Evolutionary conservation across 2,797 vertebrate genomes (phyloP), one percentile per base, ranked within the genome.

Genomic region (Carcharodon carcharias): DNA sequence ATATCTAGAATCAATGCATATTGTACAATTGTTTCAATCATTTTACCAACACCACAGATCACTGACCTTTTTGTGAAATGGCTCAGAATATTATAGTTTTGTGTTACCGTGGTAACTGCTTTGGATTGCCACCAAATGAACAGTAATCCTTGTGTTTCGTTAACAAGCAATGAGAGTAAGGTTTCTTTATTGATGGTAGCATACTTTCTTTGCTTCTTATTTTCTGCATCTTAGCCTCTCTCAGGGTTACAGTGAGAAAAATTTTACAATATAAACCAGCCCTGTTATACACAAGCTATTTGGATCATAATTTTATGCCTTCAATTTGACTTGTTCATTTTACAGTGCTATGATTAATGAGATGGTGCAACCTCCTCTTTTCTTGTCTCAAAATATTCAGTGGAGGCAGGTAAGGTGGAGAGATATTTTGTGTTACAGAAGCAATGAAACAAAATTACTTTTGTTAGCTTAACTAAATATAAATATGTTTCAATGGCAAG

Each of bases 51-150:
- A 6, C 40, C 9, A 54, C 40, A 95, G 58, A 45, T 67, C 93
- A 71, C 40, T 69, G 67, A 50, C 93, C 45, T 95, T 95, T 94
- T 50, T 69, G 71, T 50, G 11, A 95, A 95, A 40, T 94, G 65
- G 40, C 45, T 71, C 67, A 69, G 4, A 71, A 71, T 95, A 54
- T n/a, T 95, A 67, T 50, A 71, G 11, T 54, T 69, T 95, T 95
- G 7, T 31, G 93, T 95, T 95, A 5, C 61, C 65, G 26, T 71
- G 93, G 93, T n/a, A 95, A 95, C 89, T 71, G 8, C 65, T 45
- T 50, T 69, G 40, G 93, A 45, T 16, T 50, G 40, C 9, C 93
- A 71, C 63, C 65, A 95, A 71, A 71, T 69, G 40, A 71, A 95
- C 65, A 95, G 2, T 31, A 95, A 50, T 12, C 45, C 12, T 50